Evolutionary conservation across 1,140 invertebrate species (phyloP), one percentile per base, ranked within the genome.

Genomic region (Heliconius himera): DNA sequence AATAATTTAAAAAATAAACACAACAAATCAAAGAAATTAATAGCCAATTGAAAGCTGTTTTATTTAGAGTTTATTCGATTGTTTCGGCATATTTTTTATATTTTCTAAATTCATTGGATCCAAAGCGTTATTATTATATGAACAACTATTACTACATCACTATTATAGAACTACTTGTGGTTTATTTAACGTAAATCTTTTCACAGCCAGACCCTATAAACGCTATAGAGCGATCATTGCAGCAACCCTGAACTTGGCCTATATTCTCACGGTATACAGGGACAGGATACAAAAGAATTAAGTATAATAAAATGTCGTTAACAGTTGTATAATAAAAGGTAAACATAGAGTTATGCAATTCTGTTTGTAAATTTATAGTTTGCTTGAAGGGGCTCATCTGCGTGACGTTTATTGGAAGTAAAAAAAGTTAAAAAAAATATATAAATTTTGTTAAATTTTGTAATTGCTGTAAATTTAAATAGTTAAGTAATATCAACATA

Each of bases 181-280:
- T 84, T 85, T 80, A 84, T 83, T 87, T 83, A 79, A 82, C 74
- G 84, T 29, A 16, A 66, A 66, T 26, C 73, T 54, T 70, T 77
- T 79, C 84, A 83, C 81, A 78, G 85, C 84, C 3, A 26, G 60
- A 26, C 22, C 60, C 60, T 29, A 87, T 75, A 77, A 76, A 73
- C 54, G 71, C 81, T 73, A 70, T 74, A 85, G 81, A 87, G 83
- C 84, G 75, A 75, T 78, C 82, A 85, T 85, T 87, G 81, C 82
- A 83, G 81, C 82, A 83, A 76, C 87, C 88, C 66, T 92, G 92
- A 93, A 91, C 91, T 93, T 93, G 89, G 81, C 89, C 89, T 82
- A 91, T 73, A 86, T 91, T 92, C 90, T 90, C 91, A 92, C 92
- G 89, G 80, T 82, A 88, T 83, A 77, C 82, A 81, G 84, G 60